Conservation (phyloP, 2,113 vertebrate species). For the Melierax canorus region DNA sequence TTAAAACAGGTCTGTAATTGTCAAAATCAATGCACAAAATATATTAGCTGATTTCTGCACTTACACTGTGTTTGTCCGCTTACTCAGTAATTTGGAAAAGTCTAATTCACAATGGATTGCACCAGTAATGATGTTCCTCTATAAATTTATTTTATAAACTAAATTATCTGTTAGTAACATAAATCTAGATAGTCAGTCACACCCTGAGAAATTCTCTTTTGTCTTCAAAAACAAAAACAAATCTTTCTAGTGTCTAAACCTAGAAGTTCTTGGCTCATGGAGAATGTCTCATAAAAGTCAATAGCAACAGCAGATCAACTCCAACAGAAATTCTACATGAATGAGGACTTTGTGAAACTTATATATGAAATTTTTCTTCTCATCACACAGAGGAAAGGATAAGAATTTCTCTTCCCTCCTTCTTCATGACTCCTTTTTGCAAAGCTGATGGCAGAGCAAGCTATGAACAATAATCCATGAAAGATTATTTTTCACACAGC, state of each 20-base stretch:
- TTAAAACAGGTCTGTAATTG: slow-evolving; percentile 37
- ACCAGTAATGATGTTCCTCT: neutral
- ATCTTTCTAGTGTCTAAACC: neutral
- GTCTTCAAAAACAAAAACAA: neutral
- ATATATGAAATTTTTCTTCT: neutral
- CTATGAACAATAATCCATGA: neutral
- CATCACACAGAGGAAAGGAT: neutral
- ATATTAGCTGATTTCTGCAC: slow-evolving; percentile 16
- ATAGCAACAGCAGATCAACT: neutral
- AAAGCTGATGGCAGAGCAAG: neutral
- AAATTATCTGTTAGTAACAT: neutral
- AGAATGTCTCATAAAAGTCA: neutral
- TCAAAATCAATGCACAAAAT: slow-evolving; percentile 46
- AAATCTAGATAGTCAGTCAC: neutral
- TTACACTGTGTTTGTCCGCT: neutral
- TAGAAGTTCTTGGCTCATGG: neutral
- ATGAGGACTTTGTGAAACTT: neutral
- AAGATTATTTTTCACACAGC: neutral
- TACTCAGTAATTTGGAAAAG: neutral
- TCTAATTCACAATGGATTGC: neutral
- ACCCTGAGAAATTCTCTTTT: neutral
- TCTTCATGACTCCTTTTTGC: neutral
- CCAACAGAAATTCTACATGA: neutral
- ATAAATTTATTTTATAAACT: neutral
- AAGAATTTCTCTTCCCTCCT: neutral